These are phyloP conservation scores for Cataglyphis cursor DNA, from an alignment of 2,888 invertebrate genomes.

Conservation along the genomic window DNA sequence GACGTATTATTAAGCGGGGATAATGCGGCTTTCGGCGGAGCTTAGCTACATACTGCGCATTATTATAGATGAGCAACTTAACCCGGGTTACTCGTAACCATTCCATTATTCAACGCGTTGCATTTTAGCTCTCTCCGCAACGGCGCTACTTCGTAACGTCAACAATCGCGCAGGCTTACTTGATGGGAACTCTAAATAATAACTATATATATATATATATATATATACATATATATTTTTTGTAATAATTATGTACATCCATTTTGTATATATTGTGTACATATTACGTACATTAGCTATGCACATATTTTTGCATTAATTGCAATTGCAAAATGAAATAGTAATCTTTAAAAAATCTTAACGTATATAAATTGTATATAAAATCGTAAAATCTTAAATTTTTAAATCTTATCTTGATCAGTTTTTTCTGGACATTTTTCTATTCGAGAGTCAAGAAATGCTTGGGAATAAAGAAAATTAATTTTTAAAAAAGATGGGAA, in stretches of 20 bases:
- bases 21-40: slow-evolving; percentile 54
- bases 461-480: no score
- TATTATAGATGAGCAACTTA: slow-evolving; percentile 58
- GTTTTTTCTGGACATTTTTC: no score
- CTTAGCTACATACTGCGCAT: slow-evolving; percentile 52
- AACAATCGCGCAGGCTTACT: slow-evolving; percentile 40
- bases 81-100: slow-evolving; percentile 51
- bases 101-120: slow-evolving; percentile 53
- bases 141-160: slow-evolving; percentile 37
- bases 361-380: neutral
- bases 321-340: neutral
- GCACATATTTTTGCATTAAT: neutral
- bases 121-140: slow-evolving; percentile 35
- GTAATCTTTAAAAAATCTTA: neutral
- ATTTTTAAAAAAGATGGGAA: neutral
- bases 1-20: slow-evolving; percentile 52
- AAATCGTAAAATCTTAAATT: neutral
- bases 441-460: no score
- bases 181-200: slow-evolving; percentile 14
- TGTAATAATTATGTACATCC: neutral
- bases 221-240: neutral
- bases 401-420: no score
- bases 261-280: no score
- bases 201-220: neutral
- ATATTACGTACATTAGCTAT: neutral